phyloP scores from a whole-genome alignment of 2,888 invertebrate species.

The Drosophila vallismaia region DNA sequence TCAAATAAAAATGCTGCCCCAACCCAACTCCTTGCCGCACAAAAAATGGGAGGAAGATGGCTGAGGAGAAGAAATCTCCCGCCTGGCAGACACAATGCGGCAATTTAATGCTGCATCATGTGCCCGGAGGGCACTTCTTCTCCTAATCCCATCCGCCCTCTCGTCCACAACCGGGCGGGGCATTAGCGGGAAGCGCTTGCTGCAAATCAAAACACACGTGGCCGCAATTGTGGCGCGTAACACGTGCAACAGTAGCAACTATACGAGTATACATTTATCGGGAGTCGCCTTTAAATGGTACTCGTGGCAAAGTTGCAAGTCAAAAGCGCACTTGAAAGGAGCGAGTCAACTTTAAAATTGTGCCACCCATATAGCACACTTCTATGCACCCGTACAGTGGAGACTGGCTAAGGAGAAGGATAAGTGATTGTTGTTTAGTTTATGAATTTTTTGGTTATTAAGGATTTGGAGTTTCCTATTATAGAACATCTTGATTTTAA shows the following conservation, averaged over 20 bases:
- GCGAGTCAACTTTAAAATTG: conserved; percentile 35
- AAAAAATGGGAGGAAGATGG: background rate
- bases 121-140: conserved; percentile 66
- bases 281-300: conserved; percentile 34
- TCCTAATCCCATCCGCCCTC: conserved; percentile 30
- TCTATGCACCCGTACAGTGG: conserved; percentile 17
- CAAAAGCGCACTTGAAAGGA: conserved; percentile 70
- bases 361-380: conserved; percentile 36
- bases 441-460: background rate
- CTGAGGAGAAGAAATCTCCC: conserved; percentile 48
- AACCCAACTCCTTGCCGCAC: conserved; percentile 10
- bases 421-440: background rate
- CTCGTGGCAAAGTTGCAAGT: conserved; percentile 59
- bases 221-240: conserved; percentile 83
- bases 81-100: conserved; percentile 79
- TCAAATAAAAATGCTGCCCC: conserved; percentile 73
- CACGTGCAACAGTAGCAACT: conserved; percentile 69
- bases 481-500: too few species aligned
- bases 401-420: background rate
- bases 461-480: too few species aligned
- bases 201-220: conserved; percentile 85
- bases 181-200: conserved; percentile 67
- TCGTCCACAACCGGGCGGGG: conserved; percentile 23
- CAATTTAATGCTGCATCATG: conserved; percentile 84
- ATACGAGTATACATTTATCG: conserved; percentile 5